These are phyloP conservation scores for Aphidius colemani DNA, from an alignment of 2,888 invertebrate genomes.

Conservation along the genomic window DNA sequence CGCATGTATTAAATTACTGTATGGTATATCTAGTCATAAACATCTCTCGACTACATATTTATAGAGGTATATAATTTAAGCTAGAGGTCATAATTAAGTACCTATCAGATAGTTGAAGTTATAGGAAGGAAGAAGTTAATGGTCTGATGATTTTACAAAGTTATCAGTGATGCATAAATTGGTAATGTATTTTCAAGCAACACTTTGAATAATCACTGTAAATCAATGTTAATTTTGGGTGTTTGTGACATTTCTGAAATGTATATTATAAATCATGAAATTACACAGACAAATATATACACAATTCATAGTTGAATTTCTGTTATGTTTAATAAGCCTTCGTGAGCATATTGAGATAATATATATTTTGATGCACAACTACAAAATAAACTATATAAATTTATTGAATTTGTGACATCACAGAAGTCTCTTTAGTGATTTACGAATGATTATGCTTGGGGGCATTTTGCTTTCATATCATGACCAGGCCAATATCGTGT, in stretches of 20 bases:
- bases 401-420: background rate
- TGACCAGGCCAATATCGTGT: constrained; percentile 29
- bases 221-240: constrained; percentile 33
- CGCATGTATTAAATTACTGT: constrained; percentile 9
- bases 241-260: constrained; percentile 32
- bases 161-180: constrained; percentile 13
- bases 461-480: constrained; percentile 21
- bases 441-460: constrained; percentile 26
- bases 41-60: no score
- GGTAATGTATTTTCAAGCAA: constrained; percentile 16
- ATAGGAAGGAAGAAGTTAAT: no score
- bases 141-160: background rate
- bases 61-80: background rate
- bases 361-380: constrained; percentile 3
- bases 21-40: background rate
- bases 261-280: constrained; percentile 8
- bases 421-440: constrained; percentile 32
- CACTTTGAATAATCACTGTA: constrained; percentile 29
- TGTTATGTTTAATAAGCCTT: constrained; percentile 37
- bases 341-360: constrained; percentile 21
- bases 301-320: constrained; percentile 27
- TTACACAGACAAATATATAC: constrained; percentile 7
- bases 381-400: constrained; percentile 3
- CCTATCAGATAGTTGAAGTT: constrained; percentile 8
- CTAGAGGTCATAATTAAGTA: constrained; percentile 12